These are phyloP conservation scores for Euspilapteryx auroguttella DNA, from an alignment of 2,888 invertebrate genomes.

Conservation along the genomic window DNA sequence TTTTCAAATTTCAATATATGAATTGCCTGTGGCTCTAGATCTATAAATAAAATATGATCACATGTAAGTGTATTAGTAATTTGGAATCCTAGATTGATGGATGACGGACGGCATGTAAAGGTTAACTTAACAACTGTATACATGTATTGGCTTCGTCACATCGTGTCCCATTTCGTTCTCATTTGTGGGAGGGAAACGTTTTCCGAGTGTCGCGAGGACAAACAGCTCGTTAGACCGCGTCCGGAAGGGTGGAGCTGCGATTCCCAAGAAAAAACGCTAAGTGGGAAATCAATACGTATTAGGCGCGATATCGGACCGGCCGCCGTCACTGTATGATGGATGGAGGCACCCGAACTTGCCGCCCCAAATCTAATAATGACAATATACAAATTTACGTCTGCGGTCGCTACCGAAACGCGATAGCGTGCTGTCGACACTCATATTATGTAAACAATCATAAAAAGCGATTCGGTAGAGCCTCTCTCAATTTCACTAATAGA, in stretches of 20 bases:
- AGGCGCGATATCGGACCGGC: slow-evolving; percentile 56
- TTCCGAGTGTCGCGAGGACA: slow-evolving; percentile 47
- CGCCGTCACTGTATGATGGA: slow-evolving; percentile 57
- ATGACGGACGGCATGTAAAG: no score
- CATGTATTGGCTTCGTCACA: no score
- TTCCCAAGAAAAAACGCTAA: slow-evolving; percentile 58
- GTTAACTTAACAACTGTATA: no score
- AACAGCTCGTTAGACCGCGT: slow-evolving; percentile 55
- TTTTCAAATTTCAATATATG: slow-evolving; percentile 4
- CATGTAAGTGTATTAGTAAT: no score
- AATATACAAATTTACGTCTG: slow-evolving; percentile 61
- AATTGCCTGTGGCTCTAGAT: slow-evolving; percentile 2
- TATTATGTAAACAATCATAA: slow-evolving; percentile 55
- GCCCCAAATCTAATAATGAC: slow-evolving; percentile 54
- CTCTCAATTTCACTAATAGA: slow-evolving; percentile 10
- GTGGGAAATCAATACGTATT: slow-evolving; percentile 62
- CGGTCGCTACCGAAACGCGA: slow-evolving; percentile 50
- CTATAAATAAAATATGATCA: no score
- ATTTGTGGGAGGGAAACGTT: slow-evolving; percentile 15
- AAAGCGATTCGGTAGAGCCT: slow-evolving; percentile 35
- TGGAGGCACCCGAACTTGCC: slow-evolving; percentile 54
- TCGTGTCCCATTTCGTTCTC: no score
- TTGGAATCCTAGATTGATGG: no score
- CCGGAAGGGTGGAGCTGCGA: slow-evolving; percentile 55
- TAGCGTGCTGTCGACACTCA: slow-evolving; percentile 44